These are phyloP conservation scores for Seriola aureovittata DNA, from an alignment of 2,113 vertebrate genomes.

Conservation along the genomic window DNA sequence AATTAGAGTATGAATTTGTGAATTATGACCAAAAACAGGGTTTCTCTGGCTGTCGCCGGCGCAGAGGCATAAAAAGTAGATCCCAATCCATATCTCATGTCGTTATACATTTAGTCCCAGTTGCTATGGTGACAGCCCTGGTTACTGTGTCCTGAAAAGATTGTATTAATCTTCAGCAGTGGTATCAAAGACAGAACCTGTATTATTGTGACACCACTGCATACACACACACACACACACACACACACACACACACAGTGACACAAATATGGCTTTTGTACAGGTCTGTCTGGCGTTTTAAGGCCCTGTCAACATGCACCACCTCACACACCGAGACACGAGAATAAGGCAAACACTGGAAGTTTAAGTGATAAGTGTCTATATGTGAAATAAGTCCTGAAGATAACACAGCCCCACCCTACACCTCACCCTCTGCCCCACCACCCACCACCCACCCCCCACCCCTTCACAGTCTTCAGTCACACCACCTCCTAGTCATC, in stretches of 20 bases:
- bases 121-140: background rate
- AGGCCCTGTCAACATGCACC: conserved; percentile 63
- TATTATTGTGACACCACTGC: background rate
- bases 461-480: conserved; percentile 84
- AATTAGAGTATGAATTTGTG: too few relatives aligned
- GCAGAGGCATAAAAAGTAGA: too few relatives aligned
- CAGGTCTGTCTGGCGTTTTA: conserved; percentile 44
- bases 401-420: conserved; percentile 50
- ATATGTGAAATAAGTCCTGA: conserved; percentile 91
- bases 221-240: conserved; percentile 22
- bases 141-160: background rate
- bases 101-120: too few relatives aligned
- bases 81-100: too few relatives aligned
- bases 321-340: conserved; percentile 69
- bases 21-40: too few relatives aligned
- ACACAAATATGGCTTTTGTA: conserved; percentile 45
- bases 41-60: too few relatives aligned
- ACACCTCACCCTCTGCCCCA: conserved; percentile 46
- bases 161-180: background rate
- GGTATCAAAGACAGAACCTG: conserved; percentile 17
- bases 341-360: conserved; percentile 94
- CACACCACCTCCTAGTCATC: conserved; percentile 82
- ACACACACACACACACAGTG: conserved; percentile 24
- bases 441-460: conserved; percentile 44
- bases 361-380: conserved; percentile 91